Percentiles rank a stretch among this genome's conserved stretches.
Evolutionary conservation across 2,113 vertebrate genomes (phyloP).

Genomic region (Cyanoramphus novaezelandiae): DNA sequence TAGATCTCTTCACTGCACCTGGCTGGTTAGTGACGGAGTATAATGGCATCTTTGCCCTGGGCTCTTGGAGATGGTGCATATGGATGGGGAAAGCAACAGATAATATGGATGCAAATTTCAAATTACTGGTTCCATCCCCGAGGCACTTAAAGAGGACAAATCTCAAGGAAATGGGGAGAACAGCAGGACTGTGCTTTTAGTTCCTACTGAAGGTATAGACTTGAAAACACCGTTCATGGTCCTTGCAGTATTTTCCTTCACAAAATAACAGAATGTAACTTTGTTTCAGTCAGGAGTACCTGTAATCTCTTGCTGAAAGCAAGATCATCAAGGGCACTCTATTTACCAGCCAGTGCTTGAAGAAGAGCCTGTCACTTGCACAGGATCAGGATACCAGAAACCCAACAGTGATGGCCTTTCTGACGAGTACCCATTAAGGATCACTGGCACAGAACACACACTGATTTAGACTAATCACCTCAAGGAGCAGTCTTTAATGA

Average conservation of each 20-base stretch:
- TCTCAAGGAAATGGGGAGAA: not conserved
- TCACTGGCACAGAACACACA: not conserved
- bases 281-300: not conserved
- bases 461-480: not conserved
- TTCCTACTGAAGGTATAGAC: not conserved
- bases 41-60: conserved; percentile 57
- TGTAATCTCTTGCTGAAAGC: not conserved
- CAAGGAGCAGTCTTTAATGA: not conserved
- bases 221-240: not conserved
- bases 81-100: conserved; percentile 37
- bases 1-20: conserved; percentile 56
- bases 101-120: conserved; percentile 55
- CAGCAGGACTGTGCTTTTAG: not conserved
- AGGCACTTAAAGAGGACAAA: conserved; percentile 11
- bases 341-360: not conserved
- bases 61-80: not conserved
- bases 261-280: fast-evolving
- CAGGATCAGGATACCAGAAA: not conserved
- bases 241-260: not conserved
- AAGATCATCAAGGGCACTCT: not conserved
- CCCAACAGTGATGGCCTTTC: not conserved
- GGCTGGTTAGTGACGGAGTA: conserved; percentile 37
- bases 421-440: not conserved
- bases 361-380: not conserved
- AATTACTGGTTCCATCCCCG: not conserved